These are phyloP conservation scores for Salvelinus alpinus DNA, from an alignment of 2,113 vertebrate genomes.

Conservation along the genomic window DNA sequence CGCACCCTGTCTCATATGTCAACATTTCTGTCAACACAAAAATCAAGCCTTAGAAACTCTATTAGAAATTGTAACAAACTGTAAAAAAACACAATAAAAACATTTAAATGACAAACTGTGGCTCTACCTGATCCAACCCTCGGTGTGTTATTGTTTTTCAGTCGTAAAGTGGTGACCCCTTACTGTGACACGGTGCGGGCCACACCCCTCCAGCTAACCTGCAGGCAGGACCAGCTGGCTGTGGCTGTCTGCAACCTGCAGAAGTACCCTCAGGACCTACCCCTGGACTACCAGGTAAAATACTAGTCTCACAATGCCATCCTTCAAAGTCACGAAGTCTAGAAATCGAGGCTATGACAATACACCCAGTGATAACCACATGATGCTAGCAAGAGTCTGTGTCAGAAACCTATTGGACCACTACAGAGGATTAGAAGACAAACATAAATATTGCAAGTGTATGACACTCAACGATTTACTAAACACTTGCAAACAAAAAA, in stretches of 20 bases:
- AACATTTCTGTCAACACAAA: too few relatives aligned
- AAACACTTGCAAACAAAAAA: not conserved
- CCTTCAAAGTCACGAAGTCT: not conserved
- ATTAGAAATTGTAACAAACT: not conserved
- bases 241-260: conserved; percentile 97
- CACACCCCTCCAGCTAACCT: conserved; percentile 89
- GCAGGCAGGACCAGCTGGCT: conserved; percentile 95
- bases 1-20: too few relatives aligned
- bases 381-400: too few relatives aligned
- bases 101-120: too few relatives aligned
- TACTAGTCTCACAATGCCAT: not conserved
- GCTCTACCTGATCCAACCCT: not conserved
- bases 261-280: conserved; percentile 83
- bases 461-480: too few relatives aligned
- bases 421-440: too few relatives aligned
- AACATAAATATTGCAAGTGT: too few relatives aligned
- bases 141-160: conserved; percentile 48
- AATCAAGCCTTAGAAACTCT: too few relatives aligned
- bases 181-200: conserved; percentile 89
- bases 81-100: not conserved
- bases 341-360: too few relatives aligned
- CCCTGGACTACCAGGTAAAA: conserved; percentile 90
- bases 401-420: too few relatives aligned
- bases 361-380: too few relatives aligned
- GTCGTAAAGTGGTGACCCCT: conserved; percentile 79